phyloP scores from a whole-genome alignment of 2,113 vertebrate species.

The Columbina picui region DNA sequence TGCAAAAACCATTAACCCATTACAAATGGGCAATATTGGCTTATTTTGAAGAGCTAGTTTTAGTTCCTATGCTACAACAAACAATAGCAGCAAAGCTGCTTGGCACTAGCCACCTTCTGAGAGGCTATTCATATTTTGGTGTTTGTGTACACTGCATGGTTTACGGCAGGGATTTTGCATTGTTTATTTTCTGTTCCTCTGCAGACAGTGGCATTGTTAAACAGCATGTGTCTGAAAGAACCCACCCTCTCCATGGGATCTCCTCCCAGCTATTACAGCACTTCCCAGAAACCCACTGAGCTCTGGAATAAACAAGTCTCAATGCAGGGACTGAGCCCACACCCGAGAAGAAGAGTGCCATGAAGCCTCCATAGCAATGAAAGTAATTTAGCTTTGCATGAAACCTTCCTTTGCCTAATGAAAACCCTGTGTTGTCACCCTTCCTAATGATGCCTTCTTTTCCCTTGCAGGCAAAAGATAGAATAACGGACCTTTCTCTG shows the following conservation, averaged over 20 bases:
- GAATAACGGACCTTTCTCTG: slow-evolving; percentile 21
- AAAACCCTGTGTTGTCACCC: slow-evolving; percentile 56
- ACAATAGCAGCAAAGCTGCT: slow-evolving; percentile 25
- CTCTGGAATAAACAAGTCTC: slow-evolving; percentile 62
- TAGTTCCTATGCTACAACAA: slow-evolving; percentile 40
- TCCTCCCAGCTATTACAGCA: slow-evolving; percentile 64
- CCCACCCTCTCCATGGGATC: slow-evolving; percentile 57
- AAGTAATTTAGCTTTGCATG: slow-evolving; percentile 52
- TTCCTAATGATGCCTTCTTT: not conserved
- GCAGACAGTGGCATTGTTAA: slow-evolving; percentile 63
- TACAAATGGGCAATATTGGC: not conserved
- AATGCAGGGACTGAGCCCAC: slow-evolving; percentile 48
- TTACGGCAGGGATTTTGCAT: slow-evolving; percentile 50
- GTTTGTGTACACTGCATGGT: slow-evolving; percentile 54
- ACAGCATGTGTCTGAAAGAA: slow-evolving; percentile 38
- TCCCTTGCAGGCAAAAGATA: not conserved
- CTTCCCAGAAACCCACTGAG: slow-evolving; percentile 64
- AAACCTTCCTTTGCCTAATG: slow-evolving; percentile 42
- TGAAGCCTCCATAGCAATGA: slow-evolving; percentile 57
- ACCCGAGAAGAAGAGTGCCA: slow-evolving; percentile 44
- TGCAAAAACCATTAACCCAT: slow-evolving; percentile 64
- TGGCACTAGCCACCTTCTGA: slow-evolving; percentile 20
- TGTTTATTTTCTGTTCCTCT: slow-evolving; percentile 53
- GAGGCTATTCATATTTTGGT: slow-evolving; percentile 49
- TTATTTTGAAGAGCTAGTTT: slow-evolving; percentile 37